Conservation (phyloP, 2,888 invertebrate genomes). For the Tetranychus truncatus region DNA sequence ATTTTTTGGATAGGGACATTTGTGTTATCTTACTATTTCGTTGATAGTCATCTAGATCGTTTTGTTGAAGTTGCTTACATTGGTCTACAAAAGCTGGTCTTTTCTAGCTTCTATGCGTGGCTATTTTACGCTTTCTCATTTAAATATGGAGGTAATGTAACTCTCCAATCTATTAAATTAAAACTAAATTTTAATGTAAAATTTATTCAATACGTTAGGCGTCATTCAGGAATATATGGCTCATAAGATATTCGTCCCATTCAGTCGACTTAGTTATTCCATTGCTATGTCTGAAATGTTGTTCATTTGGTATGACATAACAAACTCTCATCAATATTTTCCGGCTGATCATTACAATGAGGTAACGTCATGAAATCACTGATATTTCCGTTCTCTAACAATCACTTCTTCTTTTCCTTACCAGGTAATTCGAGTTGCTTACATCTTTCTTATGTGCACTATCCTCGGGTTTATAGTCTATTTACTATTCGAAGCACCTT, state of each 20-base stretch:
- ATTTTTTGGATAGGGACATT: conserved; percentile 4
- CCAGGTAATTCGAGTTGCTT: not conserved
- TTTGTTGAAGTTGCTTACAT: not conserved
- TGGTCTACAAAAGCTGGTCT: not conserved
- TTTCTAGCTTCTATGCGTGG: not conserved
- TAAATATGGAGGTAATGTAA: not conserved
- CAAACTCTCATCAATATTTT: conserved; percentile 9
- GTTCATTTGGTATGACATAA: conserved; percentile 5
- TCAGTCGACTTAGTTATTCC: not conserved
- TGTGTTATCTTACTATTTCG: not conserved
- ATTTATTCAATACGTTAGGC: not conserved
- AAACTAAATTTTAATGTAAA: not conserved
- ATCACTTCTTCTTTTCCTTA: not conserved
- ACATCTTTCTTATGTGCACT: not conserved
- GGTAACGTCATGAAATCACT: not conserved
- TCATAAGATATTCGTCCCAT: not conserved
- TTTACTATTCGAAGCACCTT: not conserved
- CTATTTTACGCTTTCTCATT: not conserved
- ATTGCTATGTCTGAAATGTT: conserved; percentile 5
- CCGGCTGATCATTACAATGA: not conserved
- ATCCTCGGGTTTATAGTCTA: not conserved
- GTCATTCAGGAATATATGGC: not conserved
- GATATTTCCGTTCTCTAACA: not conserved
- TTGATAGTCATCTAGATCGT: not conserved
- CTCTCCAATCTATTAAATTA: not conserved